phyloP scores from a whole-genome alignment of 2,888 invertebrate genomes.

The Linnaemya tessellans region DNA sequence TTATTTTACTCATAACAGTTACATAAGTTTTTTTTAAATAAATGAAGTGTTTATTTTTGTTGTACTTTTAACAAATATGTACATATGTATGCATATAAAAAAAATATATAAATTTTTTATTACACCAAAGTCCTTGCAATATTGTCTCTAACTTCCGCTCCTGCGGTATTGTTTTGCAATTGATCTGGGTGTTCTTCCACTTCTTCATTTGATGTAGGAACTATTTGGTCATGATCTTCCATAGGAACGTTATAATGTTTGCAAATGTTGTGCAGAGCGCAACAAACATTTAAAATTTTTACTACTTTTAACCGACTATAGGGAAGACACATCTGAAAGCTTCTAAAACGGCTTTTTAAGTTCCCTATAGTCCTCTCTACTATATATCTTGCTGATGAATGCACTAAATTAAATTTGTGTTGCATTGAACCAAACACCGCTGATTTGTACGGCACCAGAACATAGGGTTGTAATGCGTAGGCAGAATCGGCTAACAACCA shows the following conservation, averaged over 20 bases:
- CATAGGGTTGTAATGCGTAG: slow-evolving; percentile 18
- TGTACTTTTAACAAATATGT: slow-evolving; percentile 3
- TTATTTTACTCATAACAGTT: slow-evolving; percentile 3
- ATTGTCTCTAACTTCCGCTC: slow-evolving; percentile 36
- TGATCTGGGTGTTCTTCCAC: not conserved
- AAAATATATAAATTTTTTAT: slow-evolving; percentile 8
- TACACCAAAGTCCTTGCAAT: slow-evolving; percentile 42
- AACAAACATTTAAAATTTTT: slow-evolving; percentile 34
- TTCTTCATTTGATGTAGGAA: too few relatives aligned
- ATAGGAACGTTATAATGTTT: slow-evolving; percentile 24
- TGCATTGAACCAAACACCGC: slow-evolving; percentile 11
- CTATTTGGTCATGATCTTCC: slow-evolving; percentile 1
- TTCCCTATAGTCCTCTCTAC: slow-evolving; percentile 20
- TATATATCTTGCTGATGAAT: slow-evolving; percentile 18
- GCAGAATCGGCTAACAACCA: slow-evolving; percentile 20
- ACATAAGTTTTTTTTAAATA: slow-evolving; percentile 14
- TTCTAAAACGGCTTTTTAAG: slow-evolving; percentile 15
- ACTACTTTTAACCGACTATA: slow-evolving; percentile 35
- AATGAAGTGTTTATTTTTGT: slow-evolving; percentile 21
- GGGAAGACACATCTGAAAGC: slow-evolving; percentile 41
- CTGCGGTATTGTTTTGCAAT: slow-evolving; percentile 8
- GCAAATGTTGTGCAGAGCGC: slow-evolving; percentile 27
- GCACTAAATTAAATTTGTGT: slow-evolving; percentile 20
- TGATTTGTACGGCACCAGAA: slow-evolving; percentile 14
- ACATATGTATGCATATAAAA: too few relatives aligned